Evolutionary conservation across 2,113 vertebrate genomes (phyloP).

Genomic region (Sakesphorus luctuosus): DNA sequence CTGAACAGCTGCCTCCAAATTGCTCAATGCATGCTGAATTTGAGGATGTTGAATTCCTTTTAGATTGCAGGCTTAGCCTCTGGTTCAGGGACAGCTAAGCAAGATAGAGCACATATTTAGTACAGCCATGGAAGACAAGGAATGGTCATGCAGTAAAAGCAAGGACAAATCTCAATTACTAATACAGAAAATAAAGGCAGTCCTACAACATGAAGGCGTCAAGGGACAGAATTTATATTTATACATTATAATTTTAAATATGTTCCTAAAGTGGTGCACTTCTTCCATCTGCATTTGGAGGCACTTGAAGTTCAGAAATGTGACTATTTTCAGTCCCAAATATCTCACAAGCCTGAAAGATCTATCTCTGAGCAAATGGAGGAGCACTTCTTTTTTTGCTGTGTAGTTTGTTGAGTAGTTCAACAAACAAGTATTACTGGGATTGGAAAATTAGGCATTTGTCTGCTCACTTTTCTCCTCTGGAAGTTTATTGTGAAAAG

Average conservation of each 20-base stretch:
- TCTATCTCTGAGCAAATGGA: background rate
- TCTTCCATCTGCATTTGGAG: background rate
- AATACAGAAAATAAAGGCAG: background rate
- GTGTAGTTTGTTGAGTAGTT: background rate
- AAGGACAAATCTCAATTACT: background rate
- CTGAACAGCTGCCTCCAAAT: background rate
- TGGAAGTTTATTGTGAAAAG: background rate
- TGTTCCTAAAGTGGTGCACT: background rate
- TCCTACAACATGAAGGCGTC: background rate
- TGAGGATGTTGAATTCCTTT: background rate
- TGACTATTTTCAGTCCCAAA: constrained; percentile 7
- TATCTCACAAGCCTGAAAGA: background rate
- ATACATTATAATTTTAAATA: background rate
- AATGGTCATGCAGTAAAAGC: background rate
- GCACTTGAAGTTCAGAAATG: background rate
- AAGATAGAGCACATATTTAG: background rate
- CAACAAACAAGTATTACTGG: background rate
- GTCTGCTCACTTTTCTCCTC: background rate
- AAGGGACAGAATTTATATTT: background rate
- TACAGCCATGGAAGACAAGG: background rate
- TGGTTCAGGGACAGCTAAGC: background rate
- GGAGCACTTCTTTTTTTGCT: background rate
- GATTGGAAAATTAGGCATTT: background rate
- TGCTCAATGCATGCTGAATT: background rate
- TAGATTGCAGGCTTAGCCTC: background rate